Evolutionary conservation across 2,113 vertebrate species (phyloP), one percentile per base, ranked within the genome.

Genomic region (Esox niger): DNA sequence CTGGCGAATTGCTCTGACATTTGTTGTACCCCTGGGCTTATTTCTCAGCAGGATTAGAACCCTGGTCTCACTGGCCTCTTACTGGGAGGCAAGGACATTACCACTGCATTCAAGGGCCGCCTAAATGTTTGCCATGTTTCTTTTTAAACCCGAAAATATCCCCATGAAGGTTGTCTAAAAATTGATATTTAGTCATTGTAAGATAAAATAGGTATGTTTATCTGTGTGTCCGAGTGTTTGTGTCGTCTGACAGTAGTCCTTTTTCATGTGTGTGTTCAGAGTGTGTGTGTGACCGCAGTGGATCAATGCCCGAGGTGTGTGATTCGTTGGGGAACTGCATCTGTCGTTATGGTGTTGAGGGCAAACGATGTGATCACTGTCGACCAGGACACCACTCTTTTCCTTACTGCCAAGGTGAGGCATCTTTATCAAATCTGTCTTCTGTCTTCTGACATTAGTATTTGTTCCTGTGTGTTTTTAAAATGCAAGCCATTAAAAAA

Each of bases 371-470:
- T 62, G 92, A 95, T 1, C 78, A 70, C 69, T 98, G 95, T 78
- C 85, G 23, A 32, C 69, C 43, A 7, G 93, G 93, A 30, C 88
- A 88, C 79, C 87, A 93, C 74, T 93, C 91, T 0, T 97, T 95
- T 74, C 95, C 95, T 17, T 69, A 73, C 66, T 98, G 95, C 74
- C 81, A 82, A 78, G 91, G 95, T 97, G 81, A 93, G 91, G 74
- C 10, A 21, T 11, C 21, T 23, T n/a, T n/a, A n/a, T n/a, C n/a
- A n/a, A n/a, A n/a, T n/a, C n/a, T n/a, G n/a, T n/a, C n/a, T n/a
- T n/a, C n/a, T n/a, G n/a, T n/a, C n/a, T n/a, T n/a, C n/a, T n/a
- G n/a, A n/a, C n/a, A n/a, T n/a, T n/a, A n/a, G n/a, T n/a, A n/a
- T n/a, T n/a, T n/a, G n/a, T n/a, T n/a, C n/a, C n/a, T n/a, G n/a